These are phyloP conservation scores for Lytechinus pictus DNA, from an alignment of 35 echinoderm and acorn worm species.

Conservation along the genomic window DNA sequence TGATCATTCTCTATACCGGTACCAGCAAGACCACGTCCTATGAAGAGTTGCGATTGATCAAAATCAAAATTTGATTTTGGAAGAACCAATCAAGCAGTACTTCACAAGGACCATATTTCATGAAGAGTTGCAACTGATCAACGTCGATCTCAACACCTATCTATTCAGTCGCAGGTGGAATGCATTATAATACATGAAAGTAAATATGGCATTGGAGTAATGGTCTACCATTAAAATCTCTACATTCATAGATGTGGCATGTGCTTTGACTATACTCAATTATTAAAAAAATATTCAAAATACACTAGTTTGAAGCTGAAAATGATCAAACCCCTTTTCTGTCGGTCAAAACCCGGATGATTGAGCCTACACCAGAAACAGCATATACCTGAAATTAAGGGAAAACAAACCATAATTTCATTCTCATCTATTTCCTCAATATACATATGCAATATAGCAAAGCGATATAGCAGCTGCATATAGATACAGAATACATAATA, in stretches of 20 bases:
- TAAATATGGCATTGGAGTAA: background rate
- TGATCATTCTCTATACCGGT: no score
- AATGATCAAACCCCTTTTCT: constrained; percentile 80
- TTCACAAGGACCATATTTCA: no score
- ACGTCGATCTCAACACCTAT: no score
- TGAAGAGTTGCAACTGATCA: no score
- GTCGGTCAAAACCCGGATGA: constrained; percentile 88
- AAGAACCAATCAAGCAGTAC: no score
- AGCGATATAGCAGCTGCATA: no score
- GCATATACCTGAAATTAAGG: constrained; percentile 74
- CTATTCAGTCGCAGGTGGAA: background rate
- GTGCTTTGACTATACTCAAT: background rate
- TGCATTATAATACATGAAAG: background rate
- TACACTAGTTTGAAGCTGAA: background rate
- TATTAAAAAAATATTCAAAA: background rate
- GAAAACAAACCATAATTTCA: background rate
- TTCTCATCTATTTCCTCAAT: no score
- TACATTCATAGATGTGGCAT: background rate
- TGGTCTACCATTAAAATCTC: background rate
- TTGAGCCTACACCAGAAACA: constrained; percentile 83
- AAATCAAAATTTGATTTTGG: no score
- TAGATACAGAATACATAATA: no score
- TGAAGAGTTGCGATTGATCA: no score
- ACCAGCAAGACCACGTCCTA: no score
- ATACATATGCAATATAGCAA: no score